Evolutionary conservation across 30 jellyfish, hydroid and myxozoan genomes (phyloP), one percentile per base, ranked within the genome.

Genomic region (Morbakka virulenta): DNA sequence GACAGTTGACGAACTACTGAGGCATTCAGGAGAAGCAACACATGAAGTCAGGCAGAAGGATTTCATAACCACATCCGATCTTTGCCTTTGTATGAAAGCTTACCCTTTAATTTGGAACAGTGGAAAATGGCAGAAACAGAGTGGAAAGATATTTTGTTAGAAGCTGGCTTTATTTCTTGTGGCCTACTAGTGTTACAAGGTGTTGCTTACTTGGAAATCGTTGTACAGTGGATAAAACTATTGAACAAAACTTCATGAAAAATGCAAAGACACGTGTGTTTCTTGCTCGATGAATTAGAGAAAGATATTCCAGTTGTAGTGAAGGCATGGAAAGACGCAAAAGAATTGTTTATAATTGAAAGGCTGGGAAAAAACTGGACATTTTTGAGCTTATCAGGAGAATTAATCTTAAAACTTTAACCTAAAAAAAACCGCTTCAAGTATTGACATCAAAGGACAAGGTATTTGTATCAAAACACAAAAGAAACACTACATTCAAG

Each of bases 151-250:
- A n/a, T n/a, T n/a, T n/a, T n/a, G n/a, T n/a, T n/a, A n/a, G n/a
- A n/a, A n/a, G n/a, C n/a, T n/a, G n/a, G n/a, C n/a, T n/a, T n/a
- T n/a, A n/a, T n/a, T n/a, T n/a, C n/a, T n/a, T n/a, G n/a, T n/a
- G n/a, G n/a, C n/a, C 34, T 21, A 32, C 36, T 69, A 69, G 81
- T 69, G 74, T 69, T 32, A 69, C n/a, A 69, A 31, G 81, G 36
- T 69, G 70, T 1, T 69, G 33, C 36, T 68, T 69, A 69, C 36
- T 69, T 69, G 27, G 81, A 53, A 69, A 69, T 36, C 81, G 81
- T 69, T 69, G 81, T 36, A 69, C 81, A 32, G 74, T 69, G 2
- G 81, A 69, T 69, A 69, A 69, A 69, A 69, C 81, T n/a, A 69
- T 69, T 34, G 69, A 69, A 69, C 70, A 69, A 33, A 69, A 28